Evolutionary conservation across 2,113 vertebrate genomes (phyloP), one percentile per base, ranked within the genome.

Genomic region (western clawed frog (Xenopus tropicalis)): DNA sequence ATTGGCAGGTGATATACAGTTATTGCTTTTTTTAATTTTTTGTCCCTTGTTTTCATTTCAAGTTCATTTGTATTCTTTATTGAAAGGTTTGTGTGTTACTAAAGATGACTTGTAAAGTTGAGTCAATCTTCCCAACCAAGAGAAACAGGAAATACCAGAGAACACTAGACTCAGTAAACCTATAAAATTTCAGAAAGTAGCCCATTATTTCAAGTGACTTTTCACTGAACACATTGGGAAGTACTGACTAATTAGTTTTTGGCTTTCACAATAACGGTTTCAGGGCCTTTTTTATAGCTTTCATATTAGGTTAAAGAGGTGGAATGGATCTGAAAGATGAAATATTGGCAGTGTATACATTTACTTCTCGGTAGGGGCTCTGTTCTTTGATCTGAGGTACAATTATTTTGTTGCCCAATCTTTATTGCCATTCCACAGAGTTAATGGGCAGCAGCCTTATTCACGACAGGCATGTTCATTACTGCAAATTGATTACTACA

Each of bases 101-200:
- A 89, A 93, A 94, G 92, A 93, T 90, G 87, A 92, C 89, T 93
- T 93, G 87, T 94, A 94, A 95, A 97, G 91, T 93, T 86, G 80
- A 90, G 82, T 93, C 88, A 89, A 81, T 90, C 91, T 93, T 91
- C 89, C 86, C 83, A 86, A 90, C 87, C 86, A 91, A 90, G 85
- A 89, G 90, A 91, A 91, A 93, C 93, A 97, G 95, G 95, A 98
- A 98, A 97, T 97, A 91, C 93, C 94, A 90, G 88, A 90, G 91
- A 93, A 93, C 85, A 87, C 89, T 93, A 93, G 91, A 94, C 93
- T 90, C 86, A 86, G 86, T 93, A 96, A 98, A 93, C 89, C 93
- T 94, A 95, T 97, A 97, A 98, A 95, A 88, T 88, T 85, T 86
- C 86, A 93, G 91, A 87, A 85, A 90, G 92, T 83, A 88, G 91